A percentile compares a stretch with the other conserved stretches of the same genome.
Conservation (phyloP, 2,797 vertebrate genomes). For the Chloroceryle amazona region DNA sequence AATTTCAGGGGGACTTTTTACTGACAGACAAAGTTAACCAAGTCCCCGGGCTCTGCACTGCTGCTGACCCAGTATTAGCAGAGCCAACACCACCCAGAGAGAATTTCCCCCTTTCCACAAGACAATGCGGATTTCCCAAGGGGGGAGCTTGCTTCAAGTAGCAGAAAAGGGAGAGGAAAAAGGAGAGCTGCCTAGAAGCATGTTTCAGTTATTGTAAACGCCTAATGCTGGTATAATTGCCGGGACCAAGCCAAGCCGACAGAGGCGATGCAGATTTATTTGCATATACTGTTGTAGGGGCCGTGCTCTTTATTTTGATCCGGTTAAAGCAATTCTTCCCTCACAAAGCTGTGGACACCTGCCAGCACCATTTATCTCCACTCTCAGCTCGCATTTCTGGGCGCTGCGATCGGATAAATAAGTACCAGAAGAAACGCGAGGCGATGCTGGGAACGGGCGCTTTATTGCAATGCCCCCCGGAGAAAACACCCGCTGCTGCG, state of each 20-base stretch:
- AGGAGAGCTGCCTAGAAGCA: background rate
- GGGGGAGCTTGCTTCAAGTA: background rate
- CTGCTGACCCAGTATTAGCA: background rate
- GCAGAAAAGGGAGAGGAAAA: slow-evolving; percentile 15
- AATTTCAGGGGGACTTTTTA: background rate
- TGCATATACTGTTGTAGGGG: slow-evolving; percentile 19
- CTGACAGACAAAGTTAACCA: background rate
- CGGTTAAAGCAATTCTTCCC: slow-evolving; percentile 10
- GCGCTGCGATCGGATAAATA: background rate
- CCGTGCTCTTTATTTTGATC: slow-evolving; percentile 32
- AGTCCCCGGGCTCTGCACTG: background rate
- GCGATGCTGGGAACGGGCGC: background rate
- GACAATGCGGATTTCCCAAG: background rate
- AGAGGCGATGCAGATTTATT: slow-evolving; percentile 26
- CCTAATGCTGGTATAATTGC: slow-evolving; percentile 32
- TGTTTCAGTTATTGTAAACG: slow-evolving; percentile 13
- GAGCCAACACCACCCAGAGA: slow-evolving; percentile 40
- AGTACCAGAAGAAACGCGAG: background rate
- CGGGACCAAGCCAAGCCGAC: background rate
- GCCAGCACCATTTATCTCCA: slow-evolving; percentile 35
- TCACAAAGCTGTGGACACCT: slow-evolving; percentile 43
- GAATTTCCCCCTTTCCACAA: slow-evolving; percentile 20
- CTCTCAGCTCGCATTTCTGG: background rate
- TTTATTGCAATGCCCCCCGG: background rate
- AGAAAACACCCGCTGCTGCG: background rate